Percentiles rank a stretch among this genome's conserved stretches.
phyloP scores from a whole-genome alignment of 2,888 invertebrate genomes.

The Pterostichus niger region DNA sequence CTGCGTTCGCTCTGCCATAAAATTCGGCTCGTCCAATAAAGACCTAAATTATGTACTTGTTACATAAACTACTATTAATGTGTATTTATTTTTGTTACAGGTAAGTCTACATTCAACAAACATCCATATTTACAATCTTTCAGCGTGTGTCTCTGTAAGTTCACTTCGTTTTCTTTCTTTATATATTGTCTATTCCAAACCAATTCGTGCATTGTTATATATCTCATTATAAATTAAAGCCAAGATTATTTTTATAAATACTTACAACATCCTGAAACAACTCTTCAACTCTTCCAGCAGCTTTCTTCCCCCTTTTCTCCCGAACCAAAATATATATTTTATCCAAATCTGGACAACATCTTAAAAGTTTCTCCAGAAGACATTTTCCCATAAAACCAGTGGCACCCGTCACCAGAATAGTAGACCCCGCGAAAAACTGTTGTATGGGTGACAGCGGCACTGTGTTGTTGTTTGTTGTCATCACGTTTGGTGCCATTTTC shows the following conservation, averaged over 20 bases:
- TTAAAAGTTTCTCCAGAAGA: slow-evolving; percentile 71
- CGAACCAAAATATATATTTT: slow-evolving; percentile 79
- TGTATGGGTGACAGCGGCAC: slow-evolving; percentile 34
- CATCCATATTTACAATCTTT: too few species aligned
- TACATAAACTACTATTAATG: too few species aligned
- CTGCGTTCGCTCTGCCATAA: too few species aligned
- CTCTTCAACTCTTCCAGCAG: slow-evolving; percentile 77
- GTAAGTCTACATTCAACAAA: too few species aligned
- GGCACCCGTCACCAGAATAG: slow-evolving; percentile 56
- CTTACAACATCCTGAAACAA: slow-evolving; percentile 80
- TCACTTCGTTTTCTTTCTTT: too few species aligned
- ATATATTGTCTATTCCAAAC: too few species aligned
- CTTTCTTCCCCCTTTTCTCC: slow-evolving; percentile 80
- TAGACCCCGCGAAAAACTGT: slow-evolving; percentile 44
- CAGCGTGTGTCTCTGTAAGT: too few species aligned
- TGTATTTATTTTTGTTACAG: too few species aligned
- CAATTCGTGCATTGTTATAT: too few species aligned
- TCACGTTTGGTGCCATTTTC: slow-evolving; percentile 24
- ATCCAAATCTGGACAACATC: slow-evolving; percentile 78
- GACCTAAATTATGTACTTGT: too few species aligned
- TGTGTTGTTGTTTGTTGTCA: slow-evolving; percentile 13
- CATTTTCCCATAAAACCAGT: slow-evolving; percentile 63
- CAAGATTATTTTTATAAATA: slow-evolving; percentile 52
- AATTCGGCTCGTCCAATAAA: too few species aligned
- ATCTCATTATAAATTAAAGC: too few species aligned